phyloP scores from a whole-genome alignment of 1,140 invertebrate genomes.

The Wasmannia auropunctata region DNA sequence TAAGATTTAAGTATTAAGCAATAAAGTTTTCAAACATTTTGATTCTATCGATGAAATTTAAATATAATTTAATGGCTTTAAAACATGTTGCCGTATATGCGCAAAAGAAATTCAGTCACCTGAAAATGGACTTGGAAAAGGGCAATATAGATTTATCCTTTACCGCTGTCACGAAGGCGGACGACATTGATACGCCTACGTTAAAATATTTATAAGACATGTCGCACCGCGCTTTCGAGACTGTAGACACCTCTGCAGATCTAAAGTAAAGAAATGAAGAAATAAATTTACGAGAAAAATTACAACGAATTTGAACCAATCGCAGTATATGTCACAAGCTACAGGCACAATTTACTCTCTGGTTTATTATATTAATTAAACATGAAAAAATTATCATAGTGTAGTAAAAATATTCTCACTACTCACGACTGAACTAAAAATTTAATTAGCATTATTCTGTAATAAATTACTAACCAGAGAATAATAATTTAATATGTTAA shows the following conservation, averaged over 20 bases:
- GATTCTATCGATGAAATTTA: background rate
- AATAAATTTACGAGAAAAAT: background rate
- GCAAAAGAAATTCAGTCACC: conserved; percentile 14
- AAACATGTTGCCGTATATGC: background rate
- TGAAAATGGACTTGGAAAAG: background rate
- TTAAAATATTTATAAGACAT: conserved; percentile 51
- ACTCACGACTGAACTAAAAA: background rate
- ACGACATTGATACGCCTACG: conserved; percentile 19
- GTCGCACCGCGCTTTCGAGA: conserved; percentile 9
- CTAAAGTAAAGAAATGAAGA: conserved; percentile 6
- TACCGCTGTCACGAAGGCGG: background rate
- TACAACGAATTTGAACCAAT: background rate
- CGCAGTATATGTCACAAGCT: background rate
- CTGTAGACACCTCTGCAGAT: background rate
- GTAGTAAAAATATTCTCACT: background rate
- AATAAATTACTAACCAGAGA: background rate
- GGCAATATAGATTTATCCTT: background rate
- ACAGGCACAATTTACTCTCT: background rate
- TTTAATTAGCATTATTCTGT: background rate
- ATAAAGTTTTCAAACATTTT: background rate
- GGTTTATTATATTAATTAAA: background rate
- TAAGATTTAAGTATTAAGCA: background rate
- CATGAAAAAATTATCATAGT: conserved; percentile 1
- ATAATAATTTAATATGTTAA: background rate
- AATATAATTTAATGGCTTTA: background rate